phyloP scores from a whole-genome alignment of 2,888 invertebrate species.

The Pogonocherus hispidulus region DNA sequence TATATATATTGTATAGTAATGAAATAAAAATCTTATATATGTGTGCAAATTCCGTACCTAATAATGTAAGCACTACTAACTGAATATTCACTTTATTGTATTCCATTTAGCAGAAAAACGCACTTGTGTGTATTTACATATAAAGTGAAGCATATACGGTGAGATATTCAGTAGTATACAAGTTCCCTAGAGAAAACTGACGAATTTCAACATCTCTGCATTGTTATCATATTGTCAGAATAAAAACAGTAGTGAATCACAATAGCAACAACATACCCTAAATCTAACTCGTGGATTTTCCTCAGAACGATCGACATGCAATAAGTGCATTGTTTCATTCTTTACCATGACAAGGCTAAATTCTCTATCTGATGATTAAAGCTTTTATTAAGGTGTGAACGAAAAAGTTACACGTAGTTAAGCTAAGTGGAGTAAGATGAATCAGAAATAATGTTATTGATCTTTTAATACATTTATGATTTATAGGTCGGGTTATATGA shows the following conservation, averaged over 20 bases:
- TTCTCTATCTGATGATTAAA: constrained; percentile 2
- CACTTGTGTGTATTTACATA: constrained; percentile 4
- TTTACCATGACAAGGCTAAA: constrained; percentile 12
- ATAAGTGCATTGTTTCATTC: constrained; percentile 28
- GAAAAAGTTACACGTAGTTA: background rate
- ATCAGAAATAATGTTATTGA: no score
- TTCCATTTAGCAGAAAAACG: constrained; percentile 9
- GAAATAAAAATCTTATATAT: no score
- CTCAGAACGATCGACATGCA: constrained; percentile 25
- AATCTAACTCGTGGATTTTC: constrained; percentile 22
- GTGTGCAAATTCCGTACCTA: no score
- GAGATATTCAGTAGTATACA: constrained; percentile 31
- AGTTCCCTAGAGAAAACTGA: constrained; percentile 62
- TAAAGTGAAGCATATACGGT: constrained; percentile 16
- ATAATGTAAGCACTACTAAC: no score
- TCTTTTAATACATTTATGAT: no score
- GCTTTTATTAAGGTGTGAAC: constrained; percentile 17
- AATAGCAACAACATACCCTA: constrained; percentile 17
- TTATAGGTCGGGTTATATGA: no score
- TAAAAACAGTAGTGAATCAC: constrained; percentile 21
- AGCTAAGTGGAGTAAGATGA: background rate
- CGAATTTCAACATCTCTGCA: constrained; percentile 56
- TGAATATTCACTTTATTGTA: background rate
- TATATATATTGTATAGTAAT: no score
- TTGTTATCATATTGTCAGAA: constrained; percentile 36